phyloP scores from a whole-genome alignment of 2,797 vertebrate species.

The Cetoscarus ocellatus region DNA sequence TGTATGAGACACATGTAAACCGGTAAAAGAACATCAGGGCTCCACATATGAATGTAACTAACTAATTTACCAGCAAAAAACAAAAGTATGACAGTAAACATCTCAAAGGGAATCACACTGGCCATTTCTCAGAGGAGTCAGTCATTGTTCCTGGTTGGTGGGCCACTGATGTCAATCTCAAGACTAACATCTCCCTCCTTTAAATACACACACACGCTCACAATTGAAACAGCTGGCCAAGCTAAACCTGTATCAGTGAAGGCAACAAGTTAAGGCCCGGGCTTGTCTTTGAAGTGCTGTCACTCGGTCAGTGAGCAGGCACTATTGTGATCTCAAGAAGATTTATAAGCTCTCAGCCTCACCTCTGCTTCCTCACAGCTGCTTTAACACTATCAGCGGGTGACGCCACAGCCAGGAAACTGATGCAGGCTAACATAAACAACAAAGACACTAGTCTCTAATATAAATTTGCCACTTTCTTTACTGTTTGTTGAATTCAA shows the following conservation, averaged over 20 bases:
- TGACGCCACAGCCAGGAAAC: conserved; percentile 23
- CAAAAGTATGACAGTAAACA: not conserved
- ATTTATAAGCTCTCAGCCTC: conserved; percentile 66
- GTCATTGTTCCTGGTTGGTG: conserved; percentile 51
- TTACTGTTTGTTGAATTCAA: not conserved
- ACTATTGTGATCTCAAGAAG: conserved; percentile 59
- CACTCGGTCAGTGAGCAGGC: conserved; percentile 63
- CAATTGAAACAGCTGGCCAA: conserved; percentile 72
- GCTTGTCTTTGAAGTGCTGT: conserved; percentile 75
- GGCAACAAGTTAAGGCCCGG: conserved; percentile 74
- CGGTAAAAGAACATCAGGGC: too few relatives aligned
- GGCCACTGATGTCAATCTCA: conserved; percentile 40
- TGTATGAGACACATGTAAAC: too few relatives aligned
- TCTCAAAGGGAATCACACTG: conserved; percentile 2
- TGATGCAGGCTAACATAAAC: conserved; percentile 18
- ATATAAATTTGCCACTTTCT: not conserved
- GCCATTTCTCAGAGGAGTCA: conserved; percentile 47
- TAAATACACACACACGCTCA: conserved; percentile 33
- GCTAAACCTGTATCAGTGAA: conserved; percentile 68
- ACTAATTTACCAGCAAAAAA: not conserved
- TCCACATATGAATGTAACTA: not conserved
- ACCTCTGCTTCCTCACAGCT: conserved; percentile 67
- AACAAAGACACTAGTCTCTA: not conserved
- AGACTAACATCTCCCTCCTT: conserved; percentile 10
- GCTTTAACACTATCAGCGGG: conserved; percentile 46